Base-by-base conservation (phyloP, 2,797 vertebrate species). In the Otolemur crassicaudatus region DNA sequence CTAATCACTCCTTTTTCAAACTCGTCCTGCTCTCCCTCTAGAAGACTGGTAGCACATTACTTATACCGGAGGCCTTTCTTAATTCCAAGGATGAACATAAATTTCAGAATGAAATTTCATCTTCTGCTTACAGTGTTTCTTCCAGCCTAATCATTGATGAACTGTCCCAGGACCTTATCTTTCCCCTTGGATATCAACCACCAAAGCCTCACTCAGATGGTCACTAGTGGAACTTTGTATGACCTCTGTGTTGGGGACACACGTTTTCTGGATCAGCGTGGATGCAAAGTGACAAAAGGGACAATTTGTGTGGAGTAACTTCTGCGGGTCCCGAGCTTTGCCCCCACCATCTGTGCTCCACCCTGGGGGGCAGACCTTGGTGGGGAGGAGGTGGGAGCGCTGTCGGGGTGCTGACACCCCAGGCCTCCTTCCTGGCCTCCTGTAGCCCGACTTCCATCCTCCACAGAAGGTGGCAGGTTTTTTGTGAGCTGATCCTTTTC, bases 271-370 rank as follows among this genome's bases (percentile, higher is more conserved):
- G 53, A 13, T n/a, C 63, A 85, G 72, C n/a, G 14, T 88, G 56
- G 6, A 56, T 46, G 58, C 16, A 70, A 53, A 89, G 75, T 9
- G 9, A 16, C 3, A 67, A 83, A 49, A 16, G 14, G 31, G 10
- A 27, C 60, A 23, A 72, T 60, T 10, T 29, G 2, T 53, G 76
- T 43, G 34, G 31, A 34, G 43, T 87, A 29, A 53, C n/a, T 76
- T 75, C 9, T 27, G 14, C 22, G 19, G 17, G 29, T 7, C 14
- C 56, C 3, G 20, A 0, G 4, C 0, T 20, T 19, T 3, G 4
- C 14, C 13, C 69, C 60, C 5, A 0, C 14, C 1, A 25, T 34
- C 6, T 83, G 14, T 14, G 77, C 3, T 92, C 14, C 20, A 43
- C 27, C 80, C 34, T 37, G 16, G 22, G 31, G 85, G 43, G 53